These are phyloP conservation scores for Protophormia terraenovae DNA, from an alignment of 2,888 invertebrate genomes.

Conservation along the genomic window DNA sequence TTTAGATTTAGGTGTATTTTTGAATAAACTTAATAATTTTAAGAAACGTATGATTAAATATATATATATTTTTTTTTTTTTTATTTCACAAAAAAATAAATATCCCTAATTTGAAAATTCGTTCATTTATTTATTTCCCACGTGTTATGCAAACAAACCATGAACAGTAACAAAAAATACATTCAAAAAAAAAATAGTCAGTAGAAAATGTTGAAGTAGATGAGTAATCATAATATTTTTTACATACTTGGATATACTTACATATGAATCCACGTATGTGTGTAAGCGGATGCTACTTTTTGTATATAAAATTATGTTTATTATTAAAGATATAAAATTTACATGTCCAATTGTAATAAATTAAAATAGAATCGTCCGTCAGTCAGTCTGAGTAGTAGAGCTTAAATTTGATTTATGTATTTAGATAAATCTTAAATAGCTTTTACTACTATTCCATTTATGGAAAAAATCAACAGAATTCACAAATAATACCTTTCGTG, in stretches of 20 bases:
- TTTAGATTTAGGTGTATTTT: too few relatives aligned
- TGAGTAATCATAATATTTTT: neutral
- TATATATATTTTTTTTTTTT: neutral
- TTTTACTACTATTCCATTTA: too few relatives aligned
- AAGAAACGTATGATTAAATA: neutral
- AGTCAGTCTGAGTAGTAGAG: too few relatives aligned
- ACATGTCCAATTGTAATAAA: conserved; percentile 38
- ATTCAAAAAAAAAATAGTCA: conserved; percentile 21
- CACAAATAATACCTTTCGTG: too few relatives aligned
- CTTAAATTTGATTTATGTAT: too few relatives aligned
- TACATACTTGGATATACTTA: neutral
- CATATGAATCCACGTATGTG: neutral
- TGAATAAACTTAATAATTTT: too few relatives aligned
- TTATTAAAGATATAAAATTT: conserved; percentile 15
- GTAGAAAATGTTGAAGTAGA: neutral
- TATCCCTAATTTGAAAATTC: neutral
- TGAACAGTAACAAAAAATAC: neutral
- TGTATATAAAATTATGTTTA: too few relatives aligned
- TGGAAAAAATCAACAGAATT: too few relatives aligned
- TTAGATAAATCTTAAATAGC: too few relatives aligned
- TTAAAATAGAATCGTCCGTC: too few relatives aligned
- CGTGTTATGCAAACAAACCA: conserved; percentile 25
- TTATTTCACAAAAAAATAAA: neutral
- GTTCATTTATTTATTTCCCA: conserved; percentile 46
- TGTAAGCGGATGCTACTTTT: neutral